A percentile compares a stretch with the other conserved stretches of the same genome.
phyloP scores from a whole-genome alignment of 2,888 invertebrate genomes.

The Desoria tigrina region DNA sequence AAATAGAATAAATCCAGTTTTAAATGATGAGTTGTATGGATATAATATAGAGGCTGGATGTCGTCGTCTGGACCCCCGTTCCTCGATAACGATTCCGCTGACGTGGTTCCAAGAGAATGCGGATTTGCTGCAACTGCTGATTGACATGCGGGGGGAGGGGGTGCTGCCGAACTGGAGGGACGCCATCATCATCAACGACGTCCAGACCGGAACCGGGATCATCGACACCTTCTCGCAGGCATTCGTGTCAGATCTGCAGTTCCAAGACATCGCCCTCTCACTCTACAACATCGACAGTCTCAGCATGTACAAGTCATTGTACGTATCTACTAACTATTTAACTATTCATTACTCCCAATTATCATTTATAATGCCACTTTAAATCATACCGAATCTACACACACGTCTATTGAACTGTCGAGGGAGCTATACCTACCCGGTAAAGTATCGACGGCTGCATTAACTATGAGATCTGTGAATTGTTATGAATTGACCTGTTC shows the following conservation, averaged over 20 bases:
- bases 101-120: slow-evolving; percentile 61
- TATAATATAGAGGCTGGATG: slow-evolving; percentile 67
- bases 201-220: slow-evolving; percentile 63
- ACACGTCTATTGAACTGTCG: no score
- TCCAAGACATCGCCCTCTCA: slow-evolving; percentile 35
- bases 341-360: no score
- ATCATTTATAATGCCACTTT: not conserved
- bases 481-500: no score
- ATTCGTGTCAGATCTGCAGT: slow-evolving; percentile 21
- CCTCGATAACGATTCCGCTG: slow-evolving; percentile 72
- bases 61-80: slow-evolving; percentile 68
- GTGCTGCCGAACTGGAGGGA: slow-evolving; percentile 64
- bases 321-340: slow-evolving; percentile 25
- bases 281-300: slow-evolving; percentile 46
- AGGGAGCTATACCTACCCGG: no score
- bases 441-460: no score
- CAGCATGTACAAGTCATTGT: slow-evolving; percentile 40
- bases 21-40: no score
- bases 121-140: slow-evolving; percentile 74
- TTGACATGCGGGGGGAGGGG: slow-evolving; percentile 70
- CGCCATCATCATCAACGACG: slow-evolving; percentile 71
- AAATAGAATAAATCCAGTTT: no score
- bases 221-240: slow-evolving; percentile 38
- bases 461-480: no score
- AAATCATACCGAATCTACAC: no score